Conservation (phyloP, 2,888 invertebrate genomes). For the Eristalis arbustorum region DNA sequence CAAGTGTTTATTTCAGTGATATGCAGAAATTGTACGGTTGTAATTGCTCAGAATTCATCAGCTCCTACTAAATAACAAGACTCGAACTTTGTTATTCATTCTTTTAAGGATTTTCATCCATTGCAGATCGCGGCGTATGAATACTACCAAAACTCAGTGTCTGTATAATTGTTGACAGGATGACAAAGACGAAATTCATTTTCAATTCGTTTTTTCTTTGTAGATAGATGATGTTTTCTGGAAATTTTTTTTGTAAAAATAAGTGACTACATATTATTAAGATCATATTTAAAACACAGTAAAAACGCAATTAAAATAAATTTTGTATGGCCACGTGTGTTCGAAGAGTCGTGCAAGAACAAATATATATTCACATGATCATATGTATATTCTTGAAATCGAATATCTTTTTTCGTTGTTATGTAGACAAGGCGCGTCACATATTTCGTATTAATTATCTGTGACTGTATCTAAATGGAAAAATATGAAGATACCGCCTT, state of each 20-base stretch:
- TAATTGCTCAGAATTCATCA: slow-evolving; percentile 55
- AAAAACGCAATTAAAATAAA: background rate
- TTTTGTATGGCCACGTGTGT: background rate
- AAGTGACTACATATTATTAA: background rate
- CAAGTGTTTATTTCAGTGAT: slow-evolving; percentile 69
- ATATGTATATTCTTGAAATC: background rate
- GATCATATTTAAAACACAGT: background rate
- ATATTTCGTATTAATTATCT: slow-evolving; percentile 63
- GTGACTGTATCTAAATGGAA: slow-evolving; percentile 62
- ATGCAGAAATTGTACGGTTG: slow-evolving; percentile 75
- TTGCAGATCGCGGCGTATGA: too few species aligned
- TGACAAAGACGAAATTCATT: too few species aligned
- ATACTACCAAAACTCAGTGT: too few species aligned
- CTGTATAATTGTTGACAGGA: too few species aligned
- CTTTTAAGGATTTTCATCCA: too few species aligned
- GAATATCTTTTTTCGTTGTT: slow-evolving; percentile 37
- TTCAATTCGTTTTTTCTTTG: too few species aligned
- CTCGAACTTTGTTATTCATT: too few species aligned
- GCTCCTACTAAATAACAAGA: too few species aligned
- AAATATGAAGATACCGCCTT: slow-evolving; percentile 61
- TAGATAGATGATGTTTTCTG: too few species aligned
- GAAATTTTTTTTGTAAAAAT: background rate
- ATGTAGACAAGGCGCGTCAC: slow-evolving; percentile 45
- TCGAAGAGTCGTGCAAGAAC: background rate
- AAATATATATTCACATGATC: background rate